Conservation (phyloP, 2,888 invertebrate genomes). For the Heliconius hortense region DNA sequence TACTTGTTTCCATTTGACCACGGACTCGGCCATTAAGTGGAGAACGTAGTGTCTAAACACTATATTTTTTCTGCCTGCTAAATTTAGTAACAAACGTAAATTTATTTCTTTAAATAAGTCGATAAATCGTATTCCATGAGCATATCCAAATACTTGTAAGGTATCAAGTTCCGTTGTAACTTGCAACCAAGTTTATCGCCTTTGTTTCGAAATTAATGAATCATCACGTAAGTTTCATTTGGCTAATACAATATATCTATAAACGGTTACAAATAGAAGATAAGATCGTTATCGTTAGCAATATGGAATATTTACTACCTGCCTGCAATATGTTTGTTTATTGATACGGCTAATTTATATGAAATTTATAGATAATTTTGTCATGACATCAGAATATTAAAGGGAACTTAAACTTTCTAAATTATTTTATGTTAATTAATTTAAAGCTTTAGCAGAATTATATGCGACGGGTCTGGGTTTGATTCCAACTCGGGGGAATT, state of each 20-base stretch:
- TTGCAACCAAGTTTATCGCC: slow-evolving; percentile 33
- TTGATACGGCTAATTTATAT: neutral
- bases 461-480: too few species aligned
- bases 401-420: too few species aligned
- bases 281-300: slow-evolving; percentile 32
- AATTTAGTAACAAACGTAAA: neutral
- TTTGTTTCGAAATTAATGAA: slow-evolving; percentile 41
- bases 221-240: slow-evolving; percentile 42
- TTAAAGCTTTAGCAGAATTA: too few species aligned
- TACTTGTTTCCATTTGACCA: too few species aligned
- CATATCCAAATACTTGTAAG: neutral
- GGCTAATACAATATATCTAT: slow-evolving; percentile 41
- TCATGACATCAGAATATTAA: too few species aligned
- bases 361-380: neutral
- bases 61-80: too few species aligned
- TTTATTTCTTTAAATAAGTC: neutral
- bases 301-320: slow-evolving; percentile 4
- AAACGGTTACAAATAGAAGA: slow-evolving; percentile 35
- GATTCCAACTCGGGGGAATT: too few species aligned
- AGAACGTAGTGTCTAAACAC: too few species aligned
- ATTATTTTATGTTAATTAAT: too few species aligned
- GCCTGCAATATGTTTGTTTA: neutral
- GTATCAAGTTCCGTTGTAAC: slow-evolving; percentile 3
- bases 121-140: neutral
- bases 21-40: too few species aligned